phyloP scores from a whole-genome alignment of 1,140 invertebrate genomes.

The Drosophila auraria region DNA sequence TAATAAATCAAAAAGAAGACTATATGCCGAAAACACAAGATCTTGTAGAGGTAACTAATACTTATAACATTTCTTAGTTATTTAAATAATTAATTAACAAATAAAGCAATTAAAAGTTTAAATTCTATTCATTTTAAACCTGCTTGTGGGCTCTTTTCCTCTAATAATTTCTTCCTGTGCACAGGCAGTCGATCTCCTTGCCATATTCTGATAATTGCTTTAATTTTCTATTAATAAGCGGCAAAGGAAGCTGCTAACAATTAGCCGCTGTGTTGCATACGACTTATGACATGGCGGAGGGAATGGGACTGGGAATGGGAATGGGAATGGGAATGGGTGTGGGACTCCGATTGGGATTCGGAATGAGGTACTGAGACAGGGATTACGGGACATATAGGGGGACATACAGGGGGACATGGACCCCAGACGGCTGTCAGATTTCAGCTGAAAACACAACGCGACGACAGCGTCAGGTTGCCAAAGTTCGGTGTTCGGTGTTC shows the following conservation, averaged over 20 bases:
- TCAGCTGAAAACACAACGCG: constrained; percentile 69
- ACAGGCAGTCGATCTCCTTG: constrained; percentile 68
- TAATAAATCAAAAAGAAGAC: too few relatives aligned
- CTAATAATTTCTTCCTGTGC: constrained; percentile 5
- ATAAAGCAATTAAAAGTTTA: too few relatives aligned
- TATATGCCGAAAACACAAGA: too few relatives aligned
- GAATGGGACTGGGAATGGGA: constrained; percentile 3
- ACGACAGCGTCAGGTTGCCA: constrained; percentile 76
- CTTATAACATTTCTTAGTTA: too few relatives aligned
- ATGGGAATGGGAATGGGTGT: constrained; percentile 1
- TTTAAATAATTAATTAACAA: too few relatives aligned
- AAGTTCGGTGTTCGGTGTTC: constrained; percentile 36
- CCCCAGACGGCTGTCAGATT: constrained; percentile 59
- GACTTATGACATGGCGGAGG: constrained; percentile 72
- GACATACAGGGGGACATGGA: background rate
- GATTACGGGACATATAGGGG: constrained; percentile 12
- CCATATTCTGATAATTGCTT: constrained; percentile 82
- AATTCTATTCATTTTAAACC: too few relatives aligned
- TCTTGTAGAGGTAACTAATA: too few relatives aligned
- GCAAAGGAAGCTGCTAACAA: constrained; percentile 77
- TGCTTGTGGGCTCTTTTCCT: background rate
- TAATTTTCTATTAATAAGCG: constrained; percentile 84
- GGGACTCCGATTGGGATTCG: constrained; percentile 6
- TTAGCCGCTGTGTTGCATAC: constrained; percentile 80
- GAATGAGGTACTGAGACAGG: constrained; percentile 9